Base-by-base conservation (phyloP, 2,888 invertebrate species). In the Clunio marinus region DNA sequence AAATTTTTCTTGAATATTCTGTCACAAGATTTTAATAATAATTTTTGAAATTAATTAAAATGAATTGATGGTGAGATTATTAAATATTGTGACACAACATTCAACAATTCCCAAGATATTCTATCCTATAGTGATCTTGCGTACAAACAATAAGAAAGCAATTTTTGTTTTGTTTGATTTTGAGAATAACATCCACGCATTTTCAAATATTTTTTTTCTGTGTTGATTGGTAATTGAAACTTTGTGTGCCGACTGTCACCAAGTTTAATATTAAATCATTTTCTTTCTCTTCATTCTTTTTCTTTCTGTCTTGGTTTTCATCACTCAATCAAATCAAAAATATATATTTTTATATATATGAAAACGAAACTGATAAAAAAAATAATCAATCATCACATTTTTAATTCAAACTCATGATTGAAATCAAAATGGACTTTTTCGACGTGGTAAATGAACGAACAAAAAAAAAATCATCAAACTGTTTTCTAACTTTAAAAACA, bases 251-350 rank as follows among this genome's bases (percentile, higher is more conserved):
- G 17, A 20, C 17, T 4, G 3, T 27, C 25, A 57, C 5, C 27
- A 25, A 57, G 3, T 25, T 4, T n/a, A 25, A 57, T 57, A 28
- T 27, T 28, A 45, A 63, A 63, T 63, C 27, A 41, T 63, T 63
- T 60, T 63, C 46, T 46, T 63, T 62, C 41, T 63, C 46, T 63
- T 63, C 63, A 63, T 63, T 63, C 63, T 63, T 63, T 46, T 60
- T 63, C 22, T 63, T 58, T 60, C 60, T 35, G 24, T 24, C 60
- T 60, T 60, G 32, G 37, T 60, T 60, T 41, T 60, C 60, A 60
- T 60, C 60, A 27, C 27, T 22, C 22, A 60, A 15, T 27, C 25
- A 57, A 27, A 32, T 13, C 25, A 58, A 59, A 59, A 59, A 15
- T 59, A 28, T 22, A n/a, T n/a, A n/a, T n/a, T n/a, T n/a, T n/a